phyloP scores from a whole-genome alignment of 1,140 invertebrate species.

The Aphelenchoides fujianensis region DNA sequence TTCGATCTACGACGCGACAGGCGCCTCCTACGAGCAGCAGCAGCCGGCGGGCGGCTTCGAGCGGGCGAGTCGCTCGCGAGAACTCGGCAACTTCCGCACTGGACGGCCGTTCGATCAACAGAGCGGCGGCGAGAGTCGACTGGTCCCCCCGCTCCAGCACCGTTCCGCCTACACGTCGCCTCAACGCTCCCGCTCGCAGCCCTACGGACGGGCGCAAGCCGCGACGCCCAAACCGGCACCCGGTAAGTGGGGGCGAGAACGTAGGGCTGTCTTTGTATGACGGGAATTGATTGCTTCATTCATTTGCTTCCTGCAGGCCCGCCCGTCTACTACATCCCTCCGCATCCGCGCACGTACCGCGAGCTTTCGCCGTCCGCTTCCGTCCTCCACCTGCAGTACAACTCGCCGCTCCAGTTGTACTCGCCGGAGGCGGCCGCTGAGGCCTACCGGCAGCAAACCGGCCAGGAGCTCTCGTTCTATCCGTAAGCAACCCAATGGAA shows the following conservation, averaged over 20 bases:
- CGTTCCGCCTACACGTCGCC: background rate
- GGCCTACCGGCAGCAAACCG: slow-evolving; percentile 51
- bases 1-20: background rate
- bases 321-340: background rate
- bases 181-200: no score
- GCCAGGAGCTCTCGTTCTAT: slow-evolving; percentile 29
- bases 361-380: slow-evolving; percentile 22
- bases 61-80: background rate
- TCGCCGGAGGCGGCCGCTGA: slow-evolving; percentile 52
- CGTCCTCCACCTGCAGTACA: slow-evolving; percentile 50
- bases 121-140: background rate
- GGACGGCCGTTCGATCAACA: background rate
- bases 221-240: background rate
- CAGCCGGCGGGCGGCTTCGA: background rate
- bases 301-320: no score
- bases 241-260: no score
- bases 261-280: no score
- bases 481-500: background rate
- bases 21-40: no score
- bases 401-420: slow-evolving; percentile 50
- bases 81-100: background rate
- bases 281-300: no score
- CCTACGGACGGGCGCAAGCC: no score
- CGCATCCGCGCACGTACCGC: background rate
- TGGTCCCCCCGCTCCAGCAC: background rate